Percentiles rank a stretch among this genome's conserved stretches.
Evolutionary conservation across 2,113 vertebrate species (phyloP).

Genomic region (Todiramphus saurophagus): DNA sequence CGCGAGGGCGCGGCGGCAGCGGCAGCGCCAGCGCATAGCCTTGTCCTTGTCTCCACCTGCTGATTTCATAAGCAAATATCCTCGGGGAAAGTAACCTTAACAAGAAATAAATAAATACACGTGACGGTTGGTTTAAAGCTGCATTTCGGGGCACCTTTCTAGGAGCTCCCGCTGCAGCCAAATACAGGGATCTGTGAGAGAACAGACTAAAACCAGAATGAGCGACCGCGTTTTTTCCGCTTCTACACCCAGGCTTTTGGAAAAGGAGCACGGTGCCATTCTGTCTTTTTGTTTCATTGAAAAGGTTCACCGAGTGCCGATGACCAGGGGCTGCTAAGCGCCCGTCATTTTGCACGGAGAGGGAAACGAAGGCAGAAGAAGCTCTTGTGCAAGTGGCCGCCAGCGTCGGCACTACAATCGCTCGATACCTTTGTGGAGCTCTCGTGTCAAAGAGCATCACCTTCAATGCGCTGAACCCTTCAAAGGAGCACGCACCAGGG

Average conservation of each 20-base stretch:
- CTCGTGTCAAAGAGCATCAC: conserved; percentile 55
- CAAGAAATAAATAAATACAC: neutral
- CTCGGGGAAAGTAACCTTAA: neutral
- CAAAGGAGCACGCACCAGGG: conserved; percentile 22
- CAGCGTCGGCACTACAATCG: neutral
- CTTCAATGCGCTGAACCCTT: conserved; percentile 44
- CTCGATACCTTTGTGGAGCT: conserved; percentile 1
- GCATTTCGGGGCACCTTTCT: neutral
- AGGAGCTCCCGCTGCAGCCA: neutral
- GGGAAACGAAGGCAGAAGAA: neutral
- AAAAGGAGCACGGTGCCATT: neutral
- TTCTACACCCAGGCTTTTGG: neutral
- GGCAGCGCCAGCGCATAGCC: neutral
- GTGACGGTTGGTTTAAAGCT: neutral
- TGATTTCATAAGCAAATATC: neutral
- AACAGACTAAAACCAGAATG: neutral
- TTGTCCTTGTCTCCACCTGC: conserved; percentile 48
- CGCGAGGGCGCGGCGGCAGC: neutral
- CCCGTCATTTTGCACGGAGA: accelerated
- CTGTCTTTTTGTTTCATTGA: too few relatives aligned
- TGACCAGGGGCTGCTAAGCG: neutral
- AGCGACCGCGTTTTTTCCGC: neutral
- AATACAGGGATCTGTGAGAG: neutral
- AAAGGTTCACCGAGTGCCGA: accelerated
- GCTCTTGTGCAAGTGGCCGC: neutral